Evolutionary conservation across 1,140 invertebrate genomes (phyloP).

Genomic region (Nephila pilipes): DNA sequence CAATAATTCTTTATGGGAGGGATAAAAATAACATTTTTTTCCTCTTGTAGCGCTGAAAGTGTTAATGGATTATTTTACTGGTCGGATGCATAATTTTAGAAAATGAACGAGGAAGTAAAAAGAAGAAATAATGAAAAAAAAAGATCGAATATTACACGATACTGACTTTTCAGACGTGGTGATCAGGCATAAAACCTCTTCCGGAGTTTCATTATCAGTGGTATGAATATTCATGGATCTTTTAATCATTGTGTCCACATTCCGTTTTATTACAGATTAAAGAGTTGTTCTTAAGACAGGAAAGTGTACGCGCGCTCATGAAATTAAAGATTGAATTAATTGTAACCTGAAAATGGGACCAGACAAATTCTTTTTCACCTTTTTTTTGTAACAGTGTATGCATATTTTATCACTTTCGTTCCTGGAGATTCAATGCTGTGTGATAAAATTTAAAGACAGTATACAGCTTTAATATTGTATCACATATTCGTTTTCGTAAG

Average conservation of each 20-base stretch:
- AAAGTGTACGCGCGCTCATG: conserved; percentile 23
- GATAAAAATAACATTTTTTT: conserved; percentile 75
- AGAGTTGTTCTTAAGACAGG: not conserved
- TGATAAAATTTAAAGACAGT: not conserved
- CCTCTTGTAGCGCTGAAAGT: conserved; percentile 12
- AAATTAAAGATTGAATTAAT: conserved; percentile 69
- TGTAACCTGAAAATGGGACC: not conserved
- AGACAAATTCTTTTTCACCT: not conserved
- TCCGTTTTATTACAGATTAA: conserved; percentile 47
- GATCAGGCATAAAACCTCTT: conserved; percentile 40
- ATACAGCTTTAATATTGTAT: too few relatives aligned
- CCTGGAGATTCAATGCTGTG: too few relatives aligned
- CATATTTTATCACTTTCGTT: not conserved
- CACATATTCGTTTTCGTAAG: too few relatives aligned
- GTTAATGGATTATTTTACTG: conserved; percentile 76
- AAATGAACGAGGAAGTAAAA: not conserved
- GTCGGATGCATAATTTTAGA: conserved; percentile 73
- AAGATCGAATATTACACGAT: conserved; percentile 62
- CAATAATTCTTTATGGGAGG: conserved; percentile 75
- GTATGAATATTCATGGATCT: conserved; percentile 71
- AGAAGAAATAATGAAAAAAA: conserved; percentile 29
- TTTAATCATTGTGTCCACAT: conserved; percentile 29
- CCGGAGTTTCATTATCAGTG: conserved; percentile 46
- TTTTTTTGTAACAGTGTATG: not conserved
- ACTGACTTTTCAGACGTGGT: conserved; percentile 48